These are phyloP conservation scores for Camponotus vicinus DNA, from an alignment of 1,140 invertebrate species.

Conservation along the genomic window DNA sequence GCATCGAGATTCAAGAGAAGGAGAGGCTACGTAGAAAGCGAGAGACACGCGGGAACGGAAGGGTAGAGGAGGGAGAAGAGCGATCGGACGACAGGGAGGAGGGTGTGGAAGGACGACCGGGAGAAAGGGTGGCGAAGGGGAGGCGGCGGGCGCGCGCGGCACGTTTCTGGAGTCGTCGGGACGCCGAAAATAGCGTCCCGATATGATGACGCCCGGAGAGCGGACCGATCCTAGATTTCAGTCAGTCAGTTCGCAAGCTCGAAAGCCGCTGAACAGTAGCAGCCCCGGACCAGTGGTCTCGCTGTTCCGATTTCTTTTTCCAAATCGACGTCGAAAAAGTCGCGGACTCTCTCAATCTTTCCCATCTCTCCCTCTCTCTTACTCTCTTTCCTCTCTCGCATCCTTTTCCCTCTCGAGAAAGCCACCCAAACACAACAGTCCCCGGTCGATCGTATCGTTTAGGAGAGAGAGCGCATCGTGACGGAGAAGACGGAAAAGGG, in stretches of 20 bases:
- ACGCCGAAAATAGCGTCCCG: slow-evolving; percentile 85
- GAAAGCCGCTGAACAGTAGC: slow-evolving; percentile 77
- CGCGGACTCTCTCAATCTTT: slow-evolving; percentile 2
- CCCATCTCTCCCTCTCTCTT: neutral
- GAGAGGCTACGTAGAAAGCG: slow-evolving; percentile 76
- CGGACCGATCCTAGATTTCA: slow-evolving; percentile 85
- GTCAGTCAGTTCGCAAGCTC: slow-evolving; percentile 86
- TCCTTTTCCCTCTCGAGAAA: slow-evolving; percentile 35
- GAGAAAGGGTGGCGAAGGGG: slow-evolving; percentile 65
- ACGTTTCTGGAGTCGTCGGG: slow-evolving; percentile 86
- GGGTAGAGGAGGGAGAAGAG: slow-evolving; percentile 85
- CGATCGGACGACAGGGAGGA: slow-evolving; percentile 70
- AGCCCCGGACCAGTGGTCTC: slow-evolving; percentile 63
- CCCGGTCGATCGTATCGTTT: slow-evolving; percentile 38
- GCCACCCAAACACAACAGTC: slow-evolving; percentile 13
- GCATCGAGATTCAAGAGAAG: slow-evolving; percentile 73
- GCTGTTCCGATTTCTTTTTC: slow-evolving; percentile 57
- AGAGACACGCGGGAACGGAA: slow-evolving; percentile 77
- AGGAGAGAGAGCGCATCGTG: slow-evolving; percentile 50
- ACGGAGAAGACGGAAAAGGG: slow-evolving; percentile 48
- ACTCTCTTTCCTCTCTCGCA: slow-evolving; percentile 5
- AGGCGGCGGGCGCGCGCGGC: slow-evolving; percentile 65
- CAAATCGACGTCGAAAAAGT: slow-evolving; percentile 54
- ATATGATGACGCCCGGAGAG: slow-evolving; percentile 86
- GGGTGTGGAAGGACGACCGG: slow-evolving; percentile 65